Base-by-base conservation (phyloP, 2,113 vertebrate species). In the Nerophis lumbriciformis region DNA sequence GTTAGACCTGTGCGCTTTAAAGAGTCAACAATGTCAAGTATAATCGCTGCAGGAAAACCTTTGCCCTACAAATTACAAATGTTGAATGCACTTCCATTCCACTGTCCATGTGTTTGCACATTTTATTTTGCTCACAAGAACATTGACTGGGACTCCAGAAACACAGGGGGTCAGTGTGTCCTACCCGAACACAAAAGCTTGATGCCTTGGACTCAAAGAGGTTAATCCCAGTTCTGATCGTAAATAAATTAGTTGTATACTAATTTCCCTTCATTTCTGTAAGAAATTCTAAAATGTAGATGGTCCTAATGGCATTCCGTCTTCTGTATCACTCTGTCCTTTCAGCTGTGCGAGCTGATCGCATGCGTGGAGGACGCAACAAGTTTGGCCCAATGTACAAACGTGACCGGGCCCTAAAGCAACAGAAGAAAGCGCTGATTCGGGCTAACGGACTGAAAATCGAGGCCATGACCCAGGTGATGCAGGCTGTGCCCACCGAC, bases 361-460 rank as follows among this genome's bases (percentile, higher is more conserved):
- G 97, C 63, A 99, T 99, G 97, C 94, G 97, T 1, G 96, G 97
- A 0, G 97, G 97, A 57, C 92, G 97, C 68, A 99, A 98, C 88
- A 99, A 99, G 79, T 99, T 99, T 47, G 97, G 97, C 81, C 97
- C 97, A 14, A 99, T 99, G 97, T 99, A 99, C 91, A 99, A 99
- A 90, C 91, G 97, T 66, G 97, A 99, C 90, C 90, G 97, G 58
- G 97, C 96, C 39, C 59, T 98, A 60, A 99, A 99, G 82, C 97
- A 99, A 73, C 97, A 99, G 84, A 99, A 98, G 78, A 98, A 98
- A 84, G 97, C 97, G 3, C 92, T 99, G 71, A 98, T 99, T 81
- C 91, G 97, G 75, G 97, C 97, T 14, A 98, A 98, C 9, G 97
- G 97, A 88, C 93, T 99, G 52, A 99, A 99, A 87, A 90, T 99